Percentiles rank a stretch among this genome's conserved stretches.
These are phyloP conservation scores for Styela clava DNA, from an alignment of 23 tunicate genomes.

Conservation along the genomic window DNA sequence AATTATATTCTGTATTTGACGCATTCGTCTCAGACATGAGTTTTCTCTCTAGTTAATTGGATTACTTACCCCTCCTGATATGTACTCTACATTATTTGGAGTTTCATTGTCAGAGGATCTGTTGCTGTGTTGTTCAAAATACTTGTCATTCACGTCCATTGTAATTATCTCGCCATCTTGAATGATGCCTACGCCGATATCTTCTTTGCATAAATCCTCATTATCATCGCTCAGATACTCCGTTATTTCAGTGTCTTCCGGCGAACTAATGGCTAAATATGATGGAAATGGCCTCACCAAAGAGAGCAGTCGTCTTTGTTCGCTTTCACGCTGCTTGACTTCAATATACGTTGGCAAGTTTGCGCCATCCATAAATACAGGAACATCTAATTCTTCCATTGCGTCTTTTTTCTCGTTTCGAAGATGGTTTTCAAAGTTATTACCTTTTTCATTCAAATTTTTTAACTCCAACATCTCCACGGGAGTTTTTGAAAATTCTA, in stretches of 20 bases:
- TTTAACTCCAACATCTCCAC: not conserved
- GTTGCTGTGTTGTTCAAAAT: not conserved
- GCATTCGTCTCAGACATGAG: too few relatives aligned
- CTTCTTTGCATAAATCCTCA: not conserved
- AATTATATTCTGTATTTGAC: too few relatives aligned
- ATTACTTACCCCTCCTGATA: constrained; percentile 30
- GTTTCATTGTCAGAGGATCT: constrained; percentile 4
- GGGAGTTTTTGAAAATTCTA: not conserved
- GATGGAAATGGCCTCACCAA: constrained; percentile 14
- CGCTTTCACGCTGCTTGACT: not conserved
- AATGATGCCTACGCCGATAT: not conserved
- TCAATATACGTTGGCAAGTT: constrained; percentile 11
- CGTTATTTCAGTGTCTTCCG: not conserved
- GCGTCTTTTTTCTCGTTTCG: not conserved
- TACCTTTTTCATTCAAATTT: not conserved
- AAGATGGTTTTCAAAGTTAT: not conserved
- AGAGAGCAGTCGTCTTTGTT: constrained; percentile 3
- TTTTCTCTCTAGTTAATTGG: too few relatives aligned
- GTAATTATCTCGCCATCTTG: not conserved
- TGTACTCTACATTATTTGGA: constrained; percentile 11
- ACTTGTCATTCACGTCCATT: not conserved
- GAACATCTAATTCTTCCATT: not conserved
- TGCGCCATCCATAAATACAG: not conserved
- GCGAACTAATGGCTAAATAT: constrained; percentile 16
- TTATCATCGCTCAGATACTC: not conserved